These are phyloP conservation scores for Mylabris sibirica DNA, from an alignment of 2,888 invertebrate genomes.

Conservation along the genomic window DNA sequence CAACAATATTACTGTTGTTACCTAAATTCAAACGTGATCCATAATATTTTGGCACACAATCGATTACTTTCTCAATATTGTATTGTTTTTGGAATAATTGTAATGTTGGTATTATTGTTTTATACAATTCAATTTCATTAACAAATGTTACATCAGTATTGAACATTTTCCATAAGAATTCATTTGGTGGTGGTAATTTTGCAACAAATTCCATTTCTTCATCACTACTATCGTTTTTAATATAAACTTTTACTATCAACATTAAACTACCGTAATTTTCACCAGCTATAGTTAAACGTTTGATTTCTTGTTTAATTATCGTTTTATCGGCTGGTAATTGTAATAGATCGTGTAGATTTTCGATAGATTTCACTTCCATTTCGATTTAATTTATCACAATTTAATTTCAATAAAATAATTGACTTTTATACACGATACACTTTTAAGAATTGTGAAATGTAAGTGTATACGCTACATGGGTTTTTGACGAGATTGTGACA, in stretches of 20 bases:
- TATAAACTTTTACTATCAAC: conserved; percentile 52
- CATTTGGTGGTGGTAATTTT: conserved; percentile 31
- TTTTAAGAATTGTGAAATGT: no score
- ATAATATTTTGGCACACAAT: conserved; percentile 31
- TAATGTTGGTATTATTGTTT: conserved; percentile 27
- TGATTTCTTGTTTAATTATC: conserved; percentile 48
- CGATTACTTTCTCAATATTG: conserved; percentile 20
- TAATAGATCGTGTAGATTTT: conserved; percentile 1
- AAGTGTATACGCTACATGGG: no score
- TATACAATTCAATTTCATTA: conserved; percentile 32
- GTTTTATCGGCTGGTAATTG: conserved; percentile 16
- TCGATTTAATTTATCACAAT: not conserved
- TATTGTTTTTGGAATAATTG: conserved; percentile 25
- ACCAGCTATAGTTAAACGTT: conserved; percentile 62
- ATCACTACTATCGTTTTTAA: conserved; percentile 37
- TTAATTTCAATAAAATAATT: no score
- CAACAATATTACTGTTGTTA: conserved; percentile 52
- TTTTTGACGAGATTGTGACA: no score
- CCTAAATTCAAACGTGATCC: conserved; percentile 45
- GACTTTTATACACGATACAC: no score
- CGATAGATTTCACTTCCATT: conserved; percentile 3
- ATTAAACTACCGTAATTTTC: conserved; percentile 69
- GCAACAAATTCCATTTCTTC: conserved; percentile 29
- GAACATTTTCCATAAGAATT: conserved; percentile 26
- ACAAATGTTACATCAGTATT: conserved; percentile 30